Conservation (phyloP, 2,113 vertebrate genomes). For the human (Homo sapiens) region DNA sequence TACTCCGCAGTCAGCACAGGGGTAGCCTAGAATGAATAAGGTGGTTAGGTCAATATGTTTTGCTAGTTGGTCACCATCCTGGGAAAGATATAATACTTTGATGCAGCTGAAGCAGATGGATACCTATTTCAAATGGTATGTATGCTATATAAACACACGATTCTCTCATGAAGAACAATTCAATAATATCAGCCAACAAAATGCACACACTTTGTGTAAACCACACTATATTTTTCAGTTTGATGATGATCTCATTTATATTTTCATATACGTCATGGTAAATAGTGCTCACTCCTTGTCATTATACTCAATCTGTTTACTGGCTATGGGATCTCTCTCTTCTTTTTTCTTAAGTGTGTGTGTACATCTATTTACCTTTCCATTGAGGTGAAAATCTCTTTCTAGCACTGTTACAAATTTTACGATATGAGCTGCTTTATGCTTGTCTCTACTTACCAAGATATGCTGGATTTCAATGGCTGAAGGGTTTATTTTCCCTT, state of each 20-base stretch:
- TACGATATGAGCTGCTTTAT: constrained; percentile 2
- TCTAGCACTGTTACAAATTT: neutral
- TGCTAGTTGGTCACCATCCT: neutral
- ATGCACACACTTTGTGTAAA: neutral
- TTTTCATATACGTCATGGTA: neutral
- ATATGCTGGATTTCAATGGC: constrained; percentile 35
- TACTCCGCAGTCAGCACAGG: neutral
- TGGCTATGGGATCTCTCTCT: neutral
- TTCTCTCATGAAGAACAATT: neutral
- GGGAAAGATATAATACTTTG: neutral
- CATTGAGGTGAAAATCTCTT: constrained; percentile 10
- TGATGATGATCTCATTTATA: neutral
- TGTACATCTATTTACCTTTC: neutral
- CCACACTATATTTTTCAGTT: neutral
- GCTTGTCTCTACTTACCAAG: constrained; percentile 7
- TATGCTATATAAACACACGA: neutral
- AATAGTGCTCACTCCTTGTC: neutral
- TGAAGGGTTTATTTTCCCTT: constrained; percentile 59
- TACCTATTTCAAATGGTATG: neutral
- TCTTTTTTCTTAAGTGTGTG: neutral
- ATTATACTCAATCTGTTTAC: neutral
- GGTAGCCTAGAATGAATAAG: neutral
- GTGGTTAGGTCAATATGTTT: neutral
- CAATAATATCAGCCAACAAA: neutral
- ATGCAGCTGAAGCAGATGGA: neutral